These are phyloP conservation scores for Aricia artaxerxes DNA, from an alignment of 2,888 invertebrate species.

Conservation along the genomic window DNA sequence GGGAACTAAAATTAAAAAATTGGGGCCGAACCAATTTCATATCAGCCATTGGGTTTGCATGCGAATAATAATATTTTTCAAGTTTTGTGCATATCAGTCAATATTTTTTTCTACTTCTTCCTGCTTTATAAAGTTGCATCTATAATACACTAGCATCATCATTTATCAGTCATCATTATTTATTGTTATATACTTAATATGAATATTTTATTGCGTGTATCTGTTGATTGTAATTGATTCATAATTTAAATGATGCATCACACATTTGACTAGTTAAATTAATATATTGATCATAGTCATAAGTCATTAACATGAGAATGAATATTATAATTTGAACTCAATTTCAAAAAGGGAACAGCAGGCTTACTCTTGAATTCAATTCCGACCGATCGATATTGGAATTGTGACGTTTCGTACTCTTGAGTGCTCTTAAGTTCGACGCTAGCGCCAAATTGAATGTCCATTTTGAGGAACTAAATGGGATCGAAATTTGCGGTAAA, in stretches of 20 bases:
- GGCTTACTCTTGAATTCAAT: too few species aligned
- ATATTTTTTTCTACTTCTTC: not conserved
- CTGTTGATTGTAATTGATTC: too few species aligned
- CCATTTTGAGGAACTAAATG: too few species aligned
- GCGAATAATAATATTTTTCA: not conserved
- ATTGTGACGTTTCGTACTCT: too few species aligned
- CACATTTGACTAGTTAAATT: not conserved
- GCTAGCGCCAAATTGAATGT: too few species aligned
- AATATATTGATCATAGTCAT: not conserved
- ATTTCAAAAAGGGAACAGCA: too few species aligned
- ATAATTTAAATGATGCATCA: not conserved
- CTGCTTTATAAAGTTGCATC: not conserved
- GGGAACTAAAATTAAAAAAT: not conserved
- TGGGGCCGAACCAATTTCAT: not conserved
- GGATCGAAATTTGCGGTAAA: too few species aligned
- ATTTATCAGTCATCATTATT: not conserved
- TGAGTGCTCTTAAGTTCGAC: too few species aligned
- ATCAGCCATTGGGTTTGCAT: slow-evolving; percentile 20
- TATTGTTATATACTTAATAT: not conserved
- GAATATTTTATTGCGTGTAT: too few species aligned
- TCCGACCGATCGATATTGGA: too few species aligned
- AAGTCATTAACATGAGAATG: too few species aligned
- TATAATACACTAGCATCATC: not conserved
- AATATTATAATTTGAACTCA: too few species aligned
- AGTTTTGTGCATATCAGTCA: not conserved